Evolutionary conservation across 2,888 invertebrate genomes (phyloP), one percentile per base, ranked within the genome.

Genomic region (Notodonta ziczac): DNA sequence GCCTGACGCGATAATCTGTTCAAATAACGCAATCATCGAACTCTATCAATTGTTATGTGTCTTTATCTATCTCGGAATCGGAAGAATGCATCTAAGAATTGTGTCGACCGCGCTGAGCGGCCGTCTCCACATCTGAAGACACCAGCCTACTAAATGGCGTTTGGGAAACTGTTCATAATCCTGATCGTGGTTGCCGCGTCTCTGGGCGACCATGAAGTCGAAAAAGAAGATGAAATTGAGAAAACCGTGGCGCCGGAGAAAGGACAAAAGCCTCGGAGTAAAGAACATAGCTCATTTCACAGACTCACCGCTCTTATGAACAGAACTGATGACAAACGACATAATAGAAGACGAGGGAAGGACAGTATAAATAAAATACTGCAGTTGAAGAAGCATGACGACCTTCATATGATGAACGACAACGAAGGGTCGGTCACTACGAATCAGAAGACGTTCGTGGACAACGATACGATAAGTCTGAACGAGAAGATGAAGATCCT

Each of bases 181-280:
- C 71, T 91, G 59, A 73, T 85, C 70, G 78, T 91, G 68, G 76
- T 88, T 72, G 83, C 86, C 64, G 71, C 87, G 65, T 86, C 83
- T 55, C 69, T 80, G 69, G 83, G 83, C 73, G 86, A 84, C 67
- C 74, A 93, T 89, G 91, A 92, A 82, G 72, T 86, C 81, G 66
- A 90, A 83, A 80, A 89, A 81, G 84, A 89, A 81, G 80, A 82
- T 83, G 88, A 91, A 86, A 77, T 83, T 82, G 78, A 85, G 82
- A 86, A 90, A 82, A 72, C 93, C 91, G 0, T 91, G 93, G 93
- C 84, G 92, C 61, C 89, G 91, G 90, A 92, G 89, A 92, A 85
- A 67, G 90, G 87, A 60, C 85, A 85, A 61, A 84, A 79, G 24
- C 73, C 85, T 5, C 75, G 91, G 12, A 88, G 88, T 0, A 81